Conservation (phyloP, 2,888 invertebrate species). For the Pedicia rivosa region DNA sequence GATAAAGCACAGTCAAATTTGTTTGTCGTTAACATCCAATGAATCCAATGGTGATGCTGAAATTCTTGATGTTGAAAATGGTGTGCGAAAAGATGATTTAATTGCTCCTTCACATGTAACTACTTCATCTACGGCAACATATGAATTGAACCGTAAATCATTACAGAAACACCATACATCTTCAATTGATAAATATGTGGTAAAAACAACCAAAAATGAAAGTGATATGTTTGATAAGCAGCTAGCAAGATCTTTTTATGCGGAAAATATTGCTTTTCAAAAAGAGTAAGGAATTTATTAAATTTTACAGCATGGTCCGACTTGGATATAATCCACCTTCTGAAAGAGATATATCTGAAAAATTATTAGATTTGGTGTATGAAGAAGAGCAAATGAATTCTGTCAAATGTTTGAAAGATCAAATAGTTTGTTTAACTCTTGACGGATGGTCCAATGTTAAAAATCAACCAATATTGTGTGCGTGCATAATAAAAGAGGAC, state of each 20-base stretch:
- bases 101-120: not conserved
- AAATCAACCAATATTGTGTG: constrained; percentile 1
- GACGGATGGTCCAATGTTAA: not conserved
- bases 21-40: not conserved
- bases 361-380: constrained; percentile 1
- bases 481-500: not conserved
- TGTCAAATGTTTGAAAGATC: not conserved
- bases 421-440: constrained; percentile 1
- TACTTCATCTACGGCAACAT: not conserved
- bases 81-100: too few species aligned
- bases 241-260: not conserved
- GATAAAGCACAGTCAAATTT: not conserved
- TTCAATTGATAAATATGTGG: not conserved
- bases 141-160: not conserved
- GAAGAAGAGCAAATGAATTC: not conserved
- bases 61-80: not conserved
- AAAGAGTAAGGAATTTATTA: not conserved
- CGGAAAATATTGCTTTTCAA: not conserved
- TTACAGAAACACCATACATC: not conserved
- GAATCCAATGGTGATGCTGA: not conserved
- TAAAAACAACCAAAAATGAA: not conserved
- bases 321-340: not conserved
- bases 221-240: constrained; percentile 1
- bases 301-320: constrained; percentile 2
- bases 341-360: constrained; percentile 1